Evolutionary conservation across 2,888 invertebrate genomes (phyloP), one percentile per base, ranked within the genome.

Genomic region (Pyralis farinalis): DNA sequence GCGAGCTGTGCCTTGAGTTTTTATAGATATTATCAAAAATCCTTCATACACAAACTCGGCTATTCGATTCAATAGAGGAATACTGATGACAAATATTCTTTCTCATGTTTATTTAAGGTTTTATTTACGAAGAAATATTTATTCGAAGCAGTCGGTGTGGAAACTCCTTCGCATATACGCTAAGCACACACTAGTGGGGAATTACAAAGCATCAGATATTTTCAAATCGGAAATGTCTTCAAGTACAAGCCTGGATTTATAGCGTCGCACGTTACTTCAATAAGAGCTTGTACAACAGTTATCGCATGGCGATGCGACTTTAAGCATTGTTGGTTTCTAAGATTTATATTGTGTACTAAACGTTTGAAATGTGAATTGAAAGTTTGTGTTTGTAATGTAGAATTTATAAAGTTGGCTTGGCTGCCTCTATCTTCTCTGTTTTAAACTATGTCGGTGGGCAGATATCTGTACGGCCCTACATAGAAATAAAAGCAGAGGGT

Each of bases 271-370:
- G 63, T 58, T 58, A 62, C 55, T 63, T 67, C 73, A 74, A 78
- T 77, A 70, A 71, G 72, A 71, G 62, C 77, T 71, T 75, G 80
- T 79, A 64, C 69, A 72, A 78, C 79, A 82, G 83, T 77, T 83
- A 86, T 85, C 82, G 74, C 66, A 64, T 70, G 53, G 66, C 71
- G 58, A 59, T 63, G 58, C 62, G 58, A 54, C 63, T 67, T 4
- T 63, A 62, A 58, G 66, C 63, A 72, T 75, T 74, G 74, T 74
- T 65, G 57, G 59, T 49, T 58, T 57, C 4, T 64, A 53, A 65
- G 66, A 77, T 75, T 75, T 77, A 75, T 75, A 59, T 52, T 47
- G 58, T 62, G 20, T 16, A 25, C 25, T 25, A 8, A 25, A 1
- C 25, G 1, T 25, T 25, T 25, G 25, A 25, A 25, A 25, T 25